A percentile compares a stretch with the other conserved stretches of the same genome.
These are phyloP conservation scores for Pammene fasciana DNA, from an alignment of 2,888 invertebrate species.

Conservation along the genomic window DNA sequence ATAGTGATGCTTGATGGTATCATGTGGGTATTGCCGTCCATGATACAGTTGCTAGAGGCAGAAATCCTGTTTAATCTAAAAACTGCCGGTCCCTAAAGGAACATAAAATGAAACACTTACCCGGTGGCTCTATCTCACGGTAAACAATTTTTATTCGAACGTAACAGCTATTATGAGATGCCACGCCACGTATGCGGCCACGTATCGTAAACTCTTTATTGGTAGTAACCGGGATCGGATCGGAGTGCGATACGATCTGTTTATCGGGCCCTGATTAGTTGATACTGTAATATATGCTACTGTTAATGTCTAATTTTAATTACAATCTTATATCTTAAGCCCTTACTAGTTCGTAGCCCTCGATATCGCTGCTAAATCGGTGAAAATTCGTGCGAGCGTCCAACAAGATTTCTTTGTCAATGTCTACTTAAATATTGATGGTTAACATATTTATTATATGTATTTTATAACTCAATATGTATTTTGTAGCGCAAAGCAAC, in stretches of 20 bases:
- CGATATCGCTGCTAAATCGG: neutral
- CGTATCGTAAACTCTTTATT: conserved; percentile 67
- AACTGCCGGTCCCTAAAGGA: conserved; percentile 45
- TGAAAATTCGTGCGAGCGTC: no score
- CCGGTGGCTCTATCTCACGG: conserved; percentile 53
- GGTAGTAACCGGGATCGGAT: conserved; percentile 67
- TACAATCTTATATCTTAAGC: neutral
- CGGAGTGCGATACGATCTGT: conserved; percentile 71
- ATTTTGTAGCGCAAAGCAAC: no score
- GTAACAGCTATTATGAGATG: conserved; percentile 62
- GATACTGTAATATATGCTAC: conserved; percentile 11
- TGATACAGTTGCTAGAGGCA: no score
- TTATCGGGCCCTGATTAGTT: conserved; percentile 55
- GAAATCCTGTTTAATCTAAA: no score
- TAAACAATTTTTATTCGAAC: conserved; percentile 71
- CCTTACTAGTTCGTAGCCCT: neutral
- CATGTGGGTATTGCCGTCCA: no score
- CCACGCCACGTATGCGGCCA: conserved; percentile 58
- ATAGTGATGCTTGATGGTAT: no score
- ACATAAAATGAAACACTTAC: conserved; percentile 48
- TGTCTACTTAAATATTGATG: no score
- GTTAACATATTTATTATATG: no score
- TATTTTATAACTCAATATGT: no score
- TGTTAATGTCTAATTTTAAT: conserved; percentile 1
- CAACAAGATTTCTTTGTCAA: no score